Evolutionary conservation across 2,113 vertebrate genomes (phyloP).

Genomic region (Alethe castanea): DNA sequence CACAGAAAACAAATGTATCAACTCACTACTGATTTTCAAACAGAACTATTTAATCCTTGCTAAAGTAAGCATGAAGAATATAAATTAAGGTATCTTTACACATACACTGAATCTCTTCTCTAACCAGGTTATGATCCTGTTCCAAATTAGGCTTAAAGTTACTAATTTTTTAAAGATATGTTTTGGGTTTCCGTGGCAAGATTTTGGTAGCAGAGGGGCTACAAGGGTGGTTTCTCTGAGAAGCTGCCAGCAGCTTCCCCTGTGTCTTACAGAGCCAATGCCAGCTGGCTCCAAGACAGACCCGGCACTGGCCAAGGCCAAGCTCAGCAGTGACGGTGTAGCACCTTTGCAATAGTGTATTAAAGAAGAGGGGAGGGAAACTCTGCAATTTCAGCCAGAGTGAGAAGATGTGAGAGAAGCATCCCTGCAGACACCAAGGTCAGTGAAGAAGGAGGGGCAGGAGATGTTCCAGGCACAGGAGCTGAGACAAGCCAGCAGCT

Average conservation of each 20-base stretch:
- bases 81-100: background rate
- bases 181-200: background rate
- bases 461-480: background rate
- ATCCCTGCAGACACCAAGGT: background rate
- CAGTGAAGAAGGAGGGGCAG: background rate
- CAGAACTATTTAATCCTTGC: background rate
- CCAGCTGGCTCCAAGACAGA: background rate
- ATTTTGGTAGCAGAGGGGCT: background rate
- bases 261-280: background rate
- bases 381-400: background rate
- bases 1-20: background rate
- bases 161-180: background rate
- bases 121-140: background rate
- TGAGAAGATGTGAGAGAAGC: background rate
- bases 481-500: background rate
- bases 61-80: background rate
- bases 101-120: background rate
- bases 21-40: background rate
- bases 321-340: background rate
- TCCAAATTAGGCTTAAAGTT: background rate
- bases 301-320: accelerated
- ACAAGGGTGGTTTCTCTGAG: background rate
- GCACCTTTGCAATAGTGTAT: accelerated
- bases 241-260: background rate
- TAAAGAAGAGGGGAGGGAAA: background rate